phyloP scores from a whole-genome alignment of 2,797 vertebrate species.

The Prunella strophiata region DNA sequence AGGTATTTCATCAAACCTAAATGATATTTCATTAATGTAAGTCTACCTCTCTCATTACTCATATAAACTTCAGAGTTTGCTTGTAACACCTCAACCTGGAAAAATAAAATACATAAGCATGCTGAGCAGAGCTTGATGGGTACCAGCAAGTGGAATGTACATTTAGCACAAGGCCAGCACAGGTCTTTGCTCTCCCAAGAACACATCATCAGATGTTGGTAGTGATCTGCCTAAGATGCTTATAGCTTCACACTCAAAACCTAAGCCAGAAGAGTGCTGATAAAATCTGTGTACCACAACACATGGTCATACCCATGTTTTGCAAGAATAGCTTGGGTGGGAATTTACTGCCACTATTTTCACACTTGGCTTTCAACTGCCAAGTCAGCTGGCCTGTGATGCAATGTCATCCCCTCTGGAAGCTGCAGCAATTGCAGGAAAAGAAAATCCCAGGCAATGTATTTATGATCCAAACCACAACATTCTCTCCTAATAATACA shows the following conservation, averaged over 20 bases:
- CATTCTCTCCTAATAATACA: neutral
- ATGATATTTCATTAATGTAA: neutral
- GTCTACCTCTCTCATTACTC: neutral
- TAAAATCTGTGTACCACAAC: neutral
- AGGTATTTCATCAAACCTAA: neutral
- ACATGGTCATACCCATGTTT: neutral
- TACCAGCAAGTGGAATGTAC: neutral
- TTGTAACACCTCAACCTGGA: neutral
- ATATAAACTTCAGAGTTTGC: neutral
- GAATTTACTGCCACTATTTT: neutral
- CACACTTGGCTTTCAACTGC: neutral
- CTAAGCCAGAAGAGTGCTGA: neutral
- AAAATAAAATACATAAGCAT: rapidly evolving
- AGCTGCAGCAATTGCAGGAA: neutral
- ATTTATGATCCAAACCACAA: neutral
- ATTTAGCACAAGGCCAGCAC: neutral
- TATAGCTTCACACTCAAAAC: neutral
- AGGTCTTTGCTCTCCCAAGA: neutral
- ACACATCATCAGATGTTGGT: neutral
- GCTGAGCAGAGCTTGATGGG: neutral
- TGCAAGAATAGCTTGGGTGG: neutral
- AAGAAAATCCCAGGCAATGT: neutral
- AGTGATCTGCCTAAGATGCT: neutral
- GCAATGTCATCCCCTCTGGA: neutral
- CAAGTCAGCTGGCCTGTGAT: rapidly evolving